phyloP scores from a whole-genome alignment of 2,113 vertebrate species.

The Aspiorhynchus laticeps region DNA sequence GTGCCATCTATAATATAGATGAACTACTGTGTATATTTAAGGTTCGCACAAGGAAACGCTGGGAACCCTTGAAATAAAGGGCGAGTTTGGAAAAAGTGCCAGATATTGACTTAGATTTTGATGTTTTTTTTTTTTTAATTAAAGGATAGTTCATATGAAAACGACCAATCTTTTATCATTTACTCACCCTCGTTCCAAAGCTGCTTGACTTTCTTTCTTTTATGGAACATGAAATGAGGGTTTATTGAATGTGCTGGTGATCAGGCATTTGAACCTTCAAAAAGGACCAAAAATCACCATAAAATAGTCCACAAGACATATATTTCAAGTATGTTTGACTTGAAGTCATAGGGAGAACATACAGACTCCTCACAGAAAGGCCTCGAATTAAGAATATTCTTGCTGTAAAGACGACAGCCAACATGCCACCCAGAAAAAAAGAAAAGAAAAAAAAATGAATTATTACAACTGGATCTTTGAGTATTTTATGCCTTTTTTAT shows the following conservation, averaged over 20 bases:
- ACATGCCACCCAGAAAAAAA: neutral
- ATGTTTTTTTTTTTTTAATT: neutral
- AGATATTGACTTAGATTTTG: neutral
- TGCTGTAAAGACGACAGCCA: neutral
- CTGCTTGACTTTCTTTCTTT: neutral
- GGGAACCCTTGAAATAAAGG: neutral
- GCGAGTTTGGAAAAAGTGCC: neutral
- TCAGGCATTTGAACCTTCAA: neutral
- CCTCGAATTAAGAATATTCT: neutral
- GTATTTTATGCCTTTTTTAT: neutral
- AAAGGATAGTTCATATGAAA: neutral
- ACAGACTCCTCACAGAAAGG: neutral
- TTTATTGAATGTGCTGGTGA: neutral
- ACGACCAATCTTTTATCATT: neutral
- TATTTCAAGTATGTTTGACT: no score
- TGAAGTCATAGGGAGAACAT: no score
- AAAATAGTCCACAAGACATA: no score
- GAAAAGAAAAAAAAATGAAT: neutral
- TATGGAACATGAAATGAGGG: neutral
- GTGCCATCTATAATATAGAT: conserved; percentile 27
- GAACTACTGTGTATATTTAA: neutral
- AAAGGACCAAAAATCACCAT: no score
- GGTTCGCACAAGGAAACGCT: neutral
- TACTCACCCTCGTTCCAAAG: neutral
- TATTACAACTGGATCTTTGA: neutral